Evolutionary conservation across 2,113 vertebrate genomes (phyloP), one percentile per base, ranked within the genome.

Genomic region (Scomber scombrus): DNA sequence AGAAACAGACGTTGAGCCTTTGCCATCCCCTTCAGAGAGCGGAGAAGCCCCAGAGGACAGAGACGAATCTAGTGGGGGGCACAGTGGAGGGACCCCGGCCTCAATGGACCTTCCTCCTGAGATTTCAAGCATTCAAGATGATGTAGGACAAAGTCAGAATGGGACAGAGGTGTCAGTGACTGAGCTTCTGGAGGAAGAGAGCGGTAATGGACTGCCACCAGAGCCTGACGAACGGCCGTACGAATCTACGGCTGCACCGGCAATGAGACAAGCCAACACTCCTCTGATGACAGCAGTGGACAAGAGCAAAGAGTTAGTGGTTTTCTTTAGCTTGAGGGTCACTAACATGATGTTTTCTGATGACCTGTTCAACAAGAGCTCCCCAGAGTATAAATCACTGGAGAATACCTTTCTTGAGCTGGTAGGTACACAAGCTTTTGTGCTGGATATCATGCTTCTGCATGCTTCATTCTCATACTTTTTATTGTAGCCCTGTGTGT

Each of bases 311-410:
- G 98, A 99, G 61, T 91, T 99, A 8, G 96, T 98, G 62, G 97
- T 99, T 51, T 97, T 99, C 93, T 98, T 99, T 95, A 98, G 97
- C 84, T 93, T 99, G 81, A 93, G 96, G 66, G 95, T 99, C 7
- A 97, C 97, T 79, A 98, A 98, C 93, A 94, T 98, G 95, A 95
- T 95, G 88, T 98, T 99, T 93, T 97, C 97, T 3, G 93, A 96
- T 2, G 94, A 96, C 91, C 95, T 99, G 80, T 98, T 97, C 96
- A 97, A 99, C 73, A 97, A 96, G 93, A 98, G 95, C 18, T 99
- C 97, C 0, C 73, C 90, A 16, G 97, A 98, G 64, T 99, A 99
- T 92, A 97, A 94, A 86, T 95, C 96, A 0, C 93, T 99, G 85
- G 97, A 99, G 87, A 97, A 97, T 65, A 96, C 94, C 43, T 98